phyloP scores from a whole-genome alignment of 2,113 vertebrate species.

The Gasterosteus aculeatus region DNA sequence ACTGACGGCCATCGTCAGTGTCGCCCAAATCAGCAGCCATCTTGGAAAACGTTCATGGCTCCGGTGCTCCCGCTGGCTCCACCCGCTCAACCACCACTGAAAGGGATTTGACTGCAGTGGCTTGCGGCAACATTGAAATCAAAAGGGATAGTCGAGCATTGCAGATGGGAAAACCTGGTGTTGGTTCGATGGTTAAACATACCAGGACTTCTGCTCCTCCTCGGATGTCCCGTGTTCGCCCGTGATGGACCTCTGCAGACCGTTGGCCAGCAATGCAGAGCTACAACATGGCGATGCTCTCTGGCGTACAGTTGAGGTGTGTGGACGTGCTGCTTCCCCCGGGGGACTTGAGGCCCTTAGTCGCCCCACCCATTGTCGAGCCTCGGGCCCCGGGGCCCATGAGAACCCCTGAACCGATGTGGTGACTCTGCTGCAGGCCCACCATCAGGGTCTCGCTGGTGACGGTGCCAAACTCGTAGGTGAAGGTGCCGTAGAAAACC shows the following conservation, averaged over 20 bases:
- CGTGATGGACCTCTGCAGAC: conserved; percentile 27
- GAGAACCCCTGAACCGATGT: conserved; percentile 72
- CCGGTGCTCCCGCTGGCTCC: conserved; percentile 28
- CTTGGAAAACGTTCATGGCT: conserved; percentile 59
- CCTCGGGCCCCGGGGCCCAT: conserved; percentile 71
- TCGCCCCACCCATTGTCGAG: conserved; percentile 67
- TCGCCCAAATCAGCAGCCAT: neutral
- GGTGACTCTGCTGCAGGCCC: conserved; percentile 82
- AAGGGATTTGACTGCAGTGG: conserved; percentile 19
- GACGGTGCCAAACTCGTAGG: conserved; percentile 90
- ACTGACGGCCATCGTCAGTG: no score
- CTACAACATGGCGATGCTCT: conserved; percentile 92
- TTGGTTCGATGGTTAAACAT: conserved; percentile 27
- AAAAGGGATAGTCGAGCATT: conserved; percentile 1
- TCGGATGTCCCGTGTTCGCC: conserved; percentile 9
- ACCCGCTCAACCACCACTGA: conserved; percentile 41
- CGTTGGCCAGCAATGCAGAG: conserved; percentile 16
- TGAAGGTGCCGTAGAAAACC: conserved; percentile 92
- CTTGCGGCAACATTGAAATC: neutral
- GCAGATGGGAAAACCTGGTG: conserved; percentile 27
- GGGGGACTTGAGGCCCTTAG: conserved; percentile 87
- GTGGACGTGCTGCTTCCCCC: conserved; percentile 90
- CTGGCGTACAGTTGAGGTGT: conserved; percentile 90
- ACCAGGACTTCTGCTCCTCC: conserved; percentile 15
- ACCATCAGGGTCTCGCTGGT: conserved; percentile 89